Evolutionary conservation across 2,797 vertebrate species (phyloP).

Genomic region (Nannoperca australis): DNA sequence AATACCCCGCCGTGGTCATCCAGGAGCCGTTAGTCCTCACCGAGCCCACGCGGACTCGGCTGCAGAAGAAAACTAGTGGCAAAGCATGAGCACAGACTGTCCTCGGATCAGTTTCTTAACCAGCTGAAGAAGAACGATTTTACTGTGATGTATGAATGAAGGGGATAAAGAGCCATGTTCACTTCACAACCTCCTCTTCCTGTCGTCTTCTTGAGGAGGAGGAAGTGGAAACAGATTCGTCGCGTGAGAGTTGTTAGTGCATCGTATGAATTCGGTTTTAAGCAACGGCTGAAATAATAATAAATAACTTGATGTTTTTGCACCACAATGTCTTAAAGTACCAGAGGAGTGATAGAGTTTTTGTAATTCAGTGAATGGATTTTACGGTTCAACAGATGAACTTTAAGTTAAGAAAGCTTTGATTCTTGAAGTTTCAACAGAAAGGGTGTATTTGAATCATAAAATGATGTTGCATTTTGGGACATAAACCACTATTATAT

Average conservation of each 20-base stretch:
- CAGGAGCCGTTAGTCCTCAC: slow-evolving; percentile 93
- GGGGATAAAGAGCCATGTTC: not conserved
- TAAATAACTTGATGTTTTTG: not conserved
- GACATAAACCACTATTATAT: no score
- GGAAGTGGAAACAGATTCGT: slow-evolving; percentile 1
- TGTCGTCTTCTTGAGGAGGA: not conserved
- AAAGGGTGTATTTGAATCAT: not conserved
- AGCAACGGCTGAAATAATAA: slow-evolving; percentile 6
- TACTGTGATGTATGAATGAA: slow-evolving; percentile 27
- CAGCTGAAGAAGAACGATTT: slow-evolving; percentile 20
- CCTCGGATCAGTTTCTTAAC: not conserved
- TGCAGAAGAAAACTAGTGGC: slow-evolving; percentile 87
- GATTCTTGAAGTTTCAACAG: not conserved
- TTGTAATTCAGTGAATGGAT: slow-evolving; percentile 54
- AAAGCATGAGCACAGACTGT: slow-evolving; percentile 60
- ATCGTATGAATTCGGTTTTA: slow-evolving; percentile 17
- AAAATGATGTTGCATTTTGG: not conserved
- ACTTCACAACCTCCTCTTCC: not conserved
- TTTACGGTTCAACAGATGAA: slow-evolving; percentile 30
- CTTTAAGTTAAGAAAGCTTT: no score
- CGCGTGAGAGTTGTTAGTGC: not conserved
- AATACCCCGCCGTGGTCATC: slow-evolving; percentile 88
- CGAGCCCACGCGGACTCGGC: slow-evolving; percentile 89
- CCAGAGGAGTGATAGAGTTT: slow-evolving; percentile 35
- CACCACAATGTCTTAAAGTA: slow-evolving; percentile 34